Evolutionary conservation across 2,797 vertebrate genomes (phyloP).

Genomic region (Myotis planiceps): DNA sequence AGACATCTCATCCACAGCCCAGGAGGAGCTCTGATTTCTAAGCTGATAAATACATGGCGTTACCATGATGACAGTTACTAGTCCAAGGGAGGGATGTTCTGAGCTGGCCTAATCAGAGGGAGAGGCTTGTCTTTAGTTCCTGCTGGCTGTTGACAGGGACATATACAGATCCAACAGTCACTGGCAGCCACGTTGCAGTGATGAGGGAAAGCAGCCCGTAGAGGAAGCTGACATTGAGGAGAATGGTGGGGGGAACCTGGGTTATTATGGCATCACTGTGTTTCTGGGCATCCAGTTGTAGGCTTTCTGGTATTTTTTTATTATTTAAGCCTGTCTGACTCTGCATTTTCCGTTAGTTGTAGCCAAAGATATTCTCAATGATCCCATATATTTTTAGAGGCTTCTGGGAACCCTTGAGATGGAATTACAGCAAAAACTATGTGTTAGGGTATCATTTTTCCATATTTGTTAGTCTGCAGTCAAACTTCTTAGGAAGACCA

Average conservation of each 20-base stretch:
- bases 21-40: not conserved
- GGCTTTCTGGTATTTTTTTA: not conserved
- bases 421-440: constrained; percentile 1
- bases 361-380: not conserved
- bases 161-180: not conserved
- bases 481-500: not conserved
- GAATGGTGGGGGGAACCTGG: not conserved
- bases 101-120: not conserved
- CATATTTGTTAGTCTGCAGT: constrained; percentile 1
- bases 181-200: not conserved
- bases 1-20: not conserved
- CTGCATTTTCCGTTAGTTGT: not conserved
- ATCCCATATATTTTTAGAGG: not conserved
- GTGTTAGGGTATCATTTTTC: not conserved
- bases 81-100: not conserved
- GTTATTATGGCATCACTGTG: not conserved
- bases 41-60: not conserved
- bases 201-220: not conserved
- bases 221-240: not conserved
- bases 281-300: not conserved
- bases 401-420: not conserved
- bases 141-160: not conserved
- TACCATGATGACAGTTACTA: not conserved
- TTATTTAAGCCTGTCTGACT: not conserved
- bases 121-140: not conserved